Percentiles rank a stretch among this genome's conserved stretches.
Conservation (phyloP, 2,888 invertebrate genomes). For the Argyresthia albistria region DNA sequence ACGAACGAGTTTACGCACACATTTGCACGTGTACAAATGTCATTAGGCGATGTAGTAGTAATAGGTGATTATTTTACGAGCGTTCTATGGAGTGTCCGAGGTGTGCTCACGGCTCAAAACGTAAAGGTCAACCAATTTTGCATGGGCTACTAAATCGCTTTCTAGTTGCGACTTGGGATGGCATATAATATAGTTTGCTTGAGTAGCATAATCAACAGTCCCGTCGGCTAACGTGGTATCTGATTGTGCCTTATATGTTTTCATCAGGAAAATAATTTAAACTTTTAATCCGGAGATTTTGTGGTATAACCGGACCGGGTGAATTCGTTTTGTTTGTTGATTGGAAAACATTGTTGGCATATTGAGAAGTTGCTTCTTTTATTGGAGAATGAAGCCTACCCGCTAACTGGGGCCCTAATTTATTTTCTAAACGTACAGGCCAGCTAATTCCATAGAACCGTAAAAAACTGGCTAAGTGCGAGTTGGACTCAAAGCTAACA, state of each 20-base stretch:
- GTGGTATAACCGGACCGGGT: background rate
- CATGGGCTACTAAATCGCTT: too few relatives aligned
- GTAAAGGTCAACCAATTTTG: too few relatives aligned
- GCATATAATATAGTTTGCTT: too few relatives aligned
- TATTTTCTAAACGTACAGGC: background rate
- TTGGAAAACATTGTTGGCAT: background rate
- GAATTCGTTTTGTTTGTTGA: background rate
- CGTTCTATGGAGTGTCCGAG: too few relatives aligned
- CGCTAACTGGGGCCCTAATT: background rate
- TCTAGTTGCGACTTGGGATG: too few relatives aligned
- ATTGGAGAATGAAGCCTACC: background rate
- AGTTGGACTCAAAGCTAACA: too few relatives aligned
- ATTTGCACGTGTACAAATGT: too few relatives aligned
- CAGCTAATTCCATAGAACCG: background rate
- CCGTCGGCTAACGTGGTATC: slow-evolving; percentile 22
- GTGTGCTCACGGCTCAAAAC: too few relatives aligned
- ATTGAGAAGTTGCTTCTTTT: background rate
- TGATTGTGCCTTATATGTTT: slow-evolving; percentile 38
- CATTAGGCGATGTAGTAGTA: too few relatives aligned
- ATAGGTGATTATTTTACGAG: too few relatives aligned
- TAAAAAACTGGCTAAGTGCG: background rate
- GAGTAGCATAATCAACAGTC: slow-evolving; percentile 11
- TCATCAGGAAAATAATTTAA: slow-evolving; percentile 20
- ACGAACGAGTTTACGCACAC: too few relatives aligned
- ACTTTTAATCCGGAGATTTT: slow-evolving; percentile 35